Evolutionary conservation across 2,797 vertebrate genomes (phyloP), one percentile per base, ranked within the genome.

Genomic region (Rhabdophis nuchalis): DNA sequence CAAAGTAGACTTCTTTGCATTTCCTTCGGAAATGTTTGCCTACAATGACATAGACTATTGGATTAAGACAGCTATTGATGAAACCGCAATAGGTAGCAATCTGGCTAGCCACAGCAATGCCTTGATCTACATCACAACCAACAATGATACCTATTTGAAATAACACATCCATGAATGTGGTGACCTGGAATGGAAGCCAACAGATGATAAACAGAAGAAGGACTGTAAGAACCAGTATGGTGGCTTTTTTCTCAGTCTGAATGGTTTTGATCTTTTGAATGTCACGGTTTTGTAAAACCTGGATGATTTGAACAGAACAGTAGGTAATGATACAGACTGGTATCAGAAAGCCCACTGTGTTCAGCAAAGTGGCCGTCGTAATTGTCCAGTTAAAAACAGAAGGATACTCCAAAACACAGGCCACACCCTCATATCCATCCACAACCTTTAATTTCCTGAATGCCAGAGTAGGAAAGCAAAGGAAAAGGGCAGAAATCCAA

Each of bases 31-130:
- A 99, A 91, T 98, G 98, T 92, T 98, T 98, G 46, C 98, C 98
- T 3, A 98, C 98, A 8, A 99, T 98, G 89, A 98, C 98, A 1
- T 99, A 99, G n/a, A 99, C 95, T 92, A 99, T 95, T 0, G 98
- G 98, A 96, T 99, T 99, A 91, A 99, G 96, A 85, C 98, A 98
- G 96, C 98, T 98, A 97, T 99, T 99, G 95, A 98, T 98, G 13
- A 97, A 99, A 91, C 97, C 98, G 4, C 98, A 93, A 90, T 97
- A 98, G 0, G 95, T 94, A 5, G 97, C 93, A 61, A 98, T 87
- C 95, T 98, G 98, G 1, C 96, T 98, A 92, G 97, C 82, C 72
- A 98, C 56, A 3, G 98, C 97, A n/a, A 98, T 85, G 0, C 95
- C 9, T 0, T 95, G n/a, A 2, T n/a, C 87, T 77, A 94, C 94